phyloP scores from a whole-genome alignment of 1,140 invertebrate species.

The Hyposmocoma kahamanoa region DNA sequence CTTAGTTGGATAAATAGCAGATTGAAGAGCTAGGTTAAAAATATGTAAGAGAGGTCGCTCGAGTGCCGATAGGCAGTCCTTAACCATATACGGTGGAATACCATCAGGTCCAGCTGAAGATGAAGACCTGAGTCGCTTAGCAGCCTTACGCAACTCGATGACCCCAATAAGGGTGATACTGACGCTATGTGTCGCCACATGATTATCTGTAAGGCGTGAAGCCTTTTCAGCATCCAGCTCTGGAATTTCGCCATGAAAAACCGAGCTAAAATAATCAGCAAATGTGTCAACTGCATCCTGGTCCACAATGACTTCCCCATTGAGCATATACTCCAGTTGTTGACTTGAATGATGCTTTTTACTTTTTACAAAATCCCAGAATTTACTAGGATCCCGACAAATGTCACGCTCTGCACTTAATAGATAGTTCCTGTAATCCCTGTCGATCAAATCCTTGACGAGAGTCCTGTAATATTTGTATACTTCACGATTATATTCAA shows the following conservation, averaged over 20 bases:
- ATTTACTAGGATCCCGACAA: background rate
- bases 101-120: background rate
- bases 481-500: too few relatives aligned
- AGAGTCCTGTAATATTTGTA: too few relatives aligned
- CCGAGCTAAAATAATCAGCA: background rate
- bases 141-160: background rate
- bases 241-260: background rate
- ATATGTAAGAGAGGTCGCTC: background rate
- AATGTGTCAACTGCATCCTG: constrained; percentile 2
- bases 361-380: background rate
- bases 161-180: too few relatives aligned
- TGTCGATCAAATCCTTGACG: too few relatives aligned
- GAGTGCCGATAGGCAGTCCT: background rate
- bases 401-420: too few relatives aligned
- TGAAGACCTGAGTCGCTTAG: background rate
- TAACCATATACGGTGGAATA: background rate
- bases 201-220: too few relatives aligned
- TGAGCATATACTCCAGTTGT: background rate
- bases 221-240: background rate
- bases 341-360: background rate
- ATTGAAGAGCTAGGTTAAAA: background rate
- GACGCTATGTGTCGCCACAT: too few relatives aligned
- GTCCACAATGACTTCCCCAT: background rate
- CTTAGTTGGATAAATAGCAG: background rate
- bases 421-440: too few relatives aligned